A percentile compares a stretch with the other conserved stretches of the same genome.
phyloP scores from a whole-genome alignment of 2,113 vertebrate genomes.

The Cyrtonyx montezumae region DNA sequence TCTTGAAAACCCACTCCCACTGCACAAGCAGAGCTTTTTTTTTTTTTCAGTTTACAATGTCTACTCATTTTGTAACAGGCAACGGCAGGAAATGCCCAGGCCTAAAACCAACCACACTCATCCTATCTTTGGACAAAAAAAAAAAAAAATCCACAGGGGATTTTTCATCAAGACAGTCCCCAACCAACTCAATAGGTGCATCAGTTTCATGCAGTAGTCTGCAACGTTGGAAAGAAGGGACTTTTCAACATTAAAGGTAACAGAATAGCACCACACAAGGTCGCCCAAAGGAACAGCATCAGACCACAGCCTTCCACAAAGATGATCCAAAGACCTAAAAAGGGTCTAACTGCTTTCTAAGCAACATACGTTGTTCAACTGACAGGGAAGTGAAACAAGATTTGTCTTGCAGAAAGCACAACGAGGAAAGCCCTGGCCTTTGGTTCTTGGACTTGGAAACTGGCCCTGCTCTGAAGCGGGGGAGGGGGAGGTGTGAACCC shows the following conservation, averaged over 20 bases:
- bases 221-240: not conserved
- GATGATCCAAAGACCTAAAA: not conserved
- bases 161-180: constrained; percentile 28
- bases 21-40: not conserved
- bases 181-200: not conserved
- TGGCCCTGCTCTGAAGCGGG: not conserved
- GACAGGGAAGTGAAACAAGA: not conserved
- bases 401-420: not conserved
- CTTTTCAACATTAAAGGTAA: not conserved
- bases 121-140: not conserved
- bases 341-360: not conserved
- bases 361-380: not conserved
- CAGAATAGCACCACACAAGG: not conserved
- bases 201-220: not conserved
- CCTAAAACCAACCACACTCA: not conserved
- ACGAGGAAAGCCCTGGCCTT: not conserved
- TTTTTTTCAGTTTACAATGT: accelerated
- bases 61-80: not conserved
- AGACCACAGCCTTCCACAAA: not conserved
- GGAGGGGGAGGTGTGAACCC: too few species aligned
- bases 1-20: not conserved
- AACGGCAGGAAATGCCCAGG: not conserved
- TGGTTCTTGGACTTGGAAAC: not conserved
- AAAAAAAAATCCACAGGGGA: not conserved
- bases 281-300: not conserved